Evolutionary conservation across 1,140 invertebrate species (phyloP).

Genomic region (Lysiphlebus fabarum): DNA sequence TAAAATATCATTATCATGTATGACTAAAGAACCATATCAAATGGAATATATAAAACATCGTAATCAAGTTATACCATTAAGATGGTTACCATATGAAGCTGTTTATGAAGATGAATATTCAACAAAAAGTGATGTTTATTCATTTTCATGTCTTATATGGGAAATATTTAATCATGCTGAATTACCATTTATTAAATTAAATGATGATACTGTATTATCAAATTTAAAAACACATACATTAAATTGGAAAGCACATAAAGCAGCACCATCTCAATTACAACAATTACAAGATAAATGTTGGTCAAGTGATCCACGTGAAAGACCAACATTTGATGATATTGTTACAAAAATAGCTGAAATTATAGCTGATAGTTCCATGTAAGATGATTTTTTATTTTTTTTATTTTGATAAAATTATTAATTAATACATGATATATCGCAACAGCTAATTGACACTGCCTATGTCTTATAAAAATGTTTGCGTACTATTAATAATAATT

Average conservation of each 20-base stretch:
- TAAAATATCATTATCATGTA: constrained; percentile 78
- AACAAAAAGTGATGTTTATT: constrained; percentile 91
- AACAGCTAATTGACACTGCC: constrained; percentile 27
- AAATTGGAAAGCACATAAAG: constrained; percentile 63
- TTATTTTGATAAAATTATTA: neutral
- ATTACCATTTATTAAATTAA: constrained; percentile 78
- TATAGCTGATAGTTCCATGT: constrained; percentile 45
- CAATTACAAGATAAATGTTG: constrained; percentile 62
- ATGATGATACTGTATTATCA: constrained; percentile 72
- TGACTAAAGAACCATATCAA: constrained; percentile 81
- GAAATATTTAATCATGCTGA: constrained; percentile 87
- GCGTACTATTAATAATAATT: no score
- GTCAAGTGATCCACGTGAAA: constrained; percentile 62
- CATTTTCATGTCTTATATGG: constrained; percentile 86
- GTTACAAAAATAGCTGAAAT: constrained; percentile 49
- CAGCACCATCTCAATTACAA: constrained; percentile 63
- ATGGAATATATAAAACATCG: constrained; percentile 80
- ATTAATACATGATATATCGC: constrained; percentile 3
- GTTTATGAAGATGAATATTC: constrained; percentile 89
- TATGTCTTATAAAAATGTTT: constrained; percentile 15
- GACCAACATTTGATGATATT: constrained; percentile 62
- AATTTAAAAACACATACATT: constrained; percentile 66
- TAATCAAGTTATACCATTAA: constrained; percentile 63
- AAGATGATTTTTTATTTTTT: constrained; percentile 15
- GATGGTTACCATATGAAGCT: constrained; percentile 87